Conservation (phyloP, 2,888 invertebrate species). For the Chrysodeixis includens region DNA sequence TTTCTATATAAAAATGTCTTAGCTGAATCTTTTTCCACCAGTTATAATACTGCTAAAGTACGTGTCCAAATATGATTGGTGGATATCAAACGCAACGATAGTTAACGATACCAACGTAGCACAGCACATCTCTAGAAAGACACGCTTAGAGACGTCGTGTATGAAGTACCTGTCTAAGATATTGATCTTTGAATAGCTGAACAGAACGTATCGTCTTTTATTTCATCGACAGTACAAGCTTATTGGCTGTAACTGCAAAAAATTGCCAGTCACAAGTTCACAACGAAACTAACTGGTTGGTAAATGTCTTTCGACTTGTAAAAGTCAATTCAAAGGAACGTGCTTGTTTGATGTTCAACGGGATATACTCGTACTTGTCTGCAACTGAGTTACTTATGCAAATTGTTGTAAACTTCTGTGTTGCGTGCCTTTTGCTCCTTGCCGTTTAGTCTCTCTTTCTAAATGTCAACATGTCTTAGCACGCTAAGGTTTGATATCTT, state of each 20-base stretch:
- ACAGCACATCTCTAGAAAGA: too few relatives aligned
- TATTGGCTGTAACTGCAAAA: background rate
- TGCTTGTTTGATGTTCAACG: constrained; percentile 39
- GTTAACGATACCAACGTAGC: too few relatives aligned
- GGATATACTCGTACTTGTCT: constrained; percentile 14
- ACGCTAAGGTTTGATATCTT: background rate
- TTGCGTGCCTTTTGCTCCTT: constrained; percentile 6
- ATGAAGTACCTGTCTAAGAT: background rate
- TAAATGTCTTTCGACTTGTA: constrained; percentile 40
- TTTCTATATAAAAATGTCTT: too few relatives aligned
- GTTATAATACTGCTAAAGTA: too few relatives aligned
- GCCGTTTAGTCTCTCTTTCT: background rate
- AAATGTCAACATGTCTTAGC: constrained; percentile 29
- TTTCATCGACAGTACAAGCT: background rate
- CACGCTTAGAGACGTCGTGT: too few relatives aligned
- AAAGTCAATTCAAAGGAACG: constrained; percentile 43
- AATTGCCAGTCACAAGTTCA: constrained; percentile 4
- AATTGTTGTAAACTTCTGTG: constrained; percentile 46
- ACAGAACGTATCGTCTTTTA: background rate
- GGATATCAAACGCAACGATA: too few relatives aligned
- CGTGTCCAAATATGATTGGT: too few relatives aligned
- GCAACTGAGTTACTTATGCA: constrained; percentile 38
- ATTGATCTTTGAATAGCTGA: constrained; percentile 6
- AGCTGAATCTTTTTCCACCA: too few relatives aligned
- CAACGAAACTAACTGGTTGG: constrained; percentile 18